Conservation (phyloP, 2,888 invertebrate species). For the Sphecodes monilicornis region DNA sequence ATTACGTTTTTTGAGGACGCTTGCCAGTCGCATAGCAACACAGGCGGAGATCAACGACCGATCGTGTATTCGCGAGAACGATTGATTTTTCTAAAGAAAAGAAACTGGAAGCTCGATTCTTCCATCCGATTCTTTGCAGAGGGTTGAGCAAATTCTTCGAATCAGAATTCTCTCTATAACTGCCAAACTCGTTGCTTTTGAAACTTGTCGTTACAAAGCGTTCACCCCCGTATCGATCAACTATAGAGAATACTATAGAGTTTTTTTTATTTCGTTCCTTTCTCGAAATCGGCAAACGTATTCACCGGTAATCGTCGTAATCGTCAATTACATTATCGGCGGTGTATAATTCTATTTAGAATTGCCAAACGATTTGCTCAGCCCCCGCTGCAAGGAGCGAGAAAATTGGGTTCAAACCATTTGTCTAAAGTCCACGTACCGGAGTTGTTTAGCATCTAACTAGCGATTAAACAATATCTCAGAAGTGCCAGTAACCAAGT, state of each 20-base stretch:
- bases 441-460: constrained; percentile 54
- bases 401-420: constrained; percentile 68
- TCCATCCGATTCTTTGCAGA: constrained; percentile 55
- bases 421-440: constrained; percentile 66
- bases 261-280: background rate
- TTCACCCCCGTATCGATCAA: background rate
- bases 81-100: constrained; percentile 67
- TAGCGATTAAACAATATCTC: constrained; percentile 67
- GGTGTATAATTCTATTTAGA: background rate
- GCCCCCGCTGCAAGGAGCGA: constrained; percentile 54
- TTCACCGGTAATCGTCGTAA: background rate
- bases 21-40: constrained; percentile 54
- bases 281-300: background rate
- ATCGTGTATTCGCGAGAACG: constrained; percentile 59
- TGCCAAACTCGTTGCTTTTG: constrained; percentile 40
- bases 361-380: constrained; percentile 38
- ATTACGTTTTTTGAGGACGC: constrained; percentile 72
- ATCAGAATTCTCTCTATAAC: background rate
- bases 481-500: constrained; percentile 71
- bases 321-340: background rate
- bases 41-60: constrained; percentile 42
- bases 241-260: background rate
- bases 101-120: constrained; percentile 55
- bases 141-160: constrained; percentile 47
- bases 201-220: background rate